A percentile compares a stretch with the other conserved stretches of the same genome.
Evolutionary conservation across 1,140 invertebrate genomes (phyloP).

Genomic region (Drosophila fuyamai): DNA sequence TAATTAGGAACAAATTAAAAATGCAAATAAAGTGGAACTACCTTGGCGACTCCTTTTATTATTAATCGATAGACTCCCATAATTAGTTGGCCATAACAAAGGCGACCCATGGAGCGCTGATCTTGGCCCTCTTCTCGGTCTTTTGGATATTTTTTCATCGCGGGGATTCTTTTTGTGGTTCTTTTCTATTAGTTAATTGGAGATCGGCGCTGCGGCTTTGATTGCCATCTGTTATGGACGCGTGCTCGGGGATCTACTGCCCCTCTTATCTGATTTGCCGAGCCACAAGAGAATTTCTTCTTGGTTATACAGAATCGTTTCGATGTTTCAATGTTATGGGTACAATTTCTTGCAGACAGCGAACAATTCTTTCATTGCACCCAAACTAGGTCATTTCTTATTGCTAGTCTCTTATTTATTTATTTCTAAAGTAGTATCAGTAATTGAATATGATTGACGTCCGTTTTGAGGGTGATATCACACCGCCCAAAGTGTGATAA

Average conservation of each 20-base stretch:
- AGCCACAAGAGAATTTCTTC: slow-evolving; percentile 7
- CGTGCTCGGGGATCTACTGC: slow-evolving; percentile 34
- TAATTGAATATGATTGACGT: slow-evolving; percentile 67
- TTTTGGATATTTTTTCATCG: slow-evolving; percentile 22
- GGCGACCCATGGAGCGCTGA: slow-evolving; percentile 29
- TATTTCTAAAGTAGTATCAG: slow-evolving; percentile 38
- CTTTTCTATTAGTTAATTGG: slow-evolving; percentile 72
- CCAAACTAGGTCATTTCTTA: slow-evolving; percentile 48
- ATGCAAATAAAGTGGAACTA: slow-evolving; percentile 82
- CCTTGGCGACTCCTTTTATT: slow-evolving; percentile 67
- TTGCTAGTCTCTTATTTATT: slow-evolving; percentile 58
- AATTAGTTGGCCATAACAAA: slow-evolving; percentile 74
- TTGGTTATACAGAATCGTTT: slow-evolving; percentile 12
- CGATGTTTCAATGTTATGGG: slow-evolving; percentile 11
- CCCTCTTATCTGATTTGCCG: slow-evolving; percentile 15
- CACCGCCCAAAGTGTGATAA: slow-evolving; percentile 19
- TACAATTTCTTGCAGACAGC: slow-evolving; percentile 11
- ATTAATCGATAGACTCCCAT: slow-evolving; percentile 75
- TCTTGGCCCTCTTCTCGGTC: neutral
- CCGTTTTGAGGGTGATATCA: slow-evolving; percentile 29
- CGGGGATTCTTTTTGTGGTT: slow-evolving; percentile 19
- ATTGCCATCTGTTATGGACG: slow-evolving; percentile 49
- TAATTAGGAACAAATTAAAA: slow-evolving; percentile 82
- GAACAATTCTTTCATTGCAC: slow-evolving; percentile 4
- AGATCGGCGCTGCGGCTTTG: slow-evolving; percentile 38